Base-by-base conservation (phyloP, 1,140 invertebrate species). In the Drepana arcuata region DNA sequence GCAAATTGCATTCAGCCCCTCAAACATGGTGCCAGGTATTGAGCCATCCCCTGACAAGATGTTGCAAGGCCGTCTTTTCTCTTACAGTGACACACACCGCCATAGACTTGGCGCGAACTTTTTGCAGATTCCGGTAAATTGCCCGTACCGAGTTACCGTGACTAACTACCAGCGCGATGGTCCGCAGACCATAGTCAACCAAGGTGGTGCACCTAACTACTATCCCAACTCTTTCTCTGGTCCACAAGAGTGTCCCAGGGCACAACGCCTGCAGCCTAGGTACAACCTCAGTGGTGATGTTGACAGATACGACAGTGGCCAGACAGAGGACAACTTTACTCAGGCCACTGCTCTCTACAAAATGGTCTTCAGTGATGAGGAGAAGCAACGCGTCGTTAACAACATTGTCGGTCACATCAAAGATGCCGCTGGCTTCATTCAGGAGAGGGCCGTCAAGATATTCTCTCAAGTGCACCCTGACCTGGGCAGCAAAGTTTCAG, bases 141-240 rank as follows among this genome's bases (percentile, higher is more conserved):
- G 94, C 61, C 96, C 97, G 0, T 95, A 90, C 62, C 85, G 86
- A 29, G 86, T 88, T 30, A 68, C 56, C 14, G 69, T 86, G 1
- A 74, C 78, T 21, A 97, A 97, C 71, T 96, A 93, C 71, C 93
- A 96, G 73, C 88, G 96, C 21, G 96, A 98, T 83, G 97, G 97
- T 1, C 85, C 88, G 5, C 90, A 90, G 85, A 78, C 84, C 7
- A 70, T 86, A 9, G 72, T 85, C 36, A 91, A 90, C 57, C 88
- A 93, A 86, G 90, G 85, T 25, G 92, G 91, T 21, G 91, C 92
- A 7, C 97, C 97, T 1, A 98, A 98, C 80, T 99, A 98, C 71
- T 97, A 89, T 85, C 97, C 97, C 0, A 99, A 99, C 78, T 97
- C 95, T 42, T 99, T 98, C 78, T 83, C 84, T 42, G 96, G 95